Evolutionary conservation across 2,888 invertebrate genomes (phyloP), one percentile per base, ranked within the genome.

Genomic region (Pandemis heparana): DNA sequence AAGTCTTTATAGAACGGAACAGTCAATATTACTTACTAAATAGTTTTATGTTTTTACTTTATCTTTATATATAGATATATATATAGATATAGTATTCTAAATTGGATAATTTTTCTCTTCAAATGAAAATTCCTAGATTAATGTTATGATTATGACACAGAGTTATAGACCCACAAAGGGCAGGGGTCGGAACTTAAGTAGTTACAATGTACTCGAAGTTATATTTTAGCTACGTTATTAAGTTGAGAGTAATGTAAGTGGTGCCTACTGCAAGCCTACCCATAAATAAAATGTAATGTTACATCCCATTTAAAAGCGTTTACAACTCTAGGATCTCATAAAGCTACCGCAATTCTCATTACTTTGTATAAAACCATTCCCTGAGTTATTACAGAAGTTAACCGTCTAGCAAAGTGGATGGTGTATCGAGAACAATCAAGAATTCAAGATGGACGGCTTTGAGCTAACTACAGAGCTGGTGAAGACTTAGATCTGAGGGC

Each of bases 391-490:
- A 56, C 66, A 10, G n/a, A 1, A 56, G 39, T 41, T 41, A 53
- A 41, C 39, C 12, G 56, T 56, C 56, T 23, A 43, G 43, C 18
- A 43, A 23, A 67, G 38, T 32, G 51, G 51, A 23, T 63, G 69
- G 65, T 43, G 65, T 43, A 74, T 74, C 43, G 70, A 32, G 68
- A 71, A 77, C 78, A 77, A 79, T 77, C 78, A 71, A 71, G 79
- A 80, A 77, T 78, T 78, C 79, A 71, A 73, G 79, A 80, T 79
- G 76, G 68, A 75, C 75, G 72, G 48, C 68, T 61, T 66, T 38
- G 43, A 60, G 59, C 64, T 68, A 62, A 66, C 46, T 72, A 68
- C 53, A 68, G 71, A 67, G 64, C 73, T 68, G 68, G 65, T 65
- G 53, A 72, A 43, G 61, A 53, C 68, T 53, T 63, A 64, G 73